Percentiles rank a stretch among this genome's conserved stretches.
These are phyloP conservation scores for Hystrix cristata DNA, from an alignment of 2,113 vertebrate species.

Conservation along the genomic window DNA sequence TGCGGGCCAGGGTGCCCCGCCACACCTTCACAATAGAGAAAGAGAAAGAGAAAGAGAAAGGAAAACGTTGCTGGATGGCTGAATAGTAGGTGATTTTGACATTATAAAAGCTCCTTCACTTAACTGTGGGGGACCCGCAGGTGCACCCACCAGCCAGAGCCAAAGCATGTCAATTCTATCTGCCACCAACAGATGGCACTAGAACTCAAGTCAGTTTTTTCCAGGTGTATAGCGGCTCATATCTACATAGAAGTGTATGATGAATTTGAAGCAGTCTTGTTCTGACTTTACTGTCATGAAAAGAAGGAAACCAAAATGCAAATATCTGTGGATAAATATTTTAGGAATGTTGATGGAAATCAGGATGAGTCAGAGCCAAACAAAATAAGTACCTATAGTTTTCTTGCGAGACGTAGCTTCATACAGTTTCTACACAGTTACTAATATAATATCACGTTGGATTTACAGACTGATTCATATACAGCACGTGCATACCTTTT, in stretches of 20 bases:
- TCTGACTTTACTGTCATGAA: conserved; percentile 1
- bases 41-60: background rate
- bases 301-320: conserved; percentile 54
- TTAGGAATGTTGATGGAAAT: conserved; percentile 62
- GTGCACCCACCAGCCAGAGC: background rate
- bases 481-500: background rate
- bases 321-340: conserved; percentile 12
- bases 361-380: conserved; percentile 51
- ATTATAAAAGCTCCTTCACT: background rate
- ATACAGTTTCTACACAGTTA: background rate
- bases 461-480: background rate
- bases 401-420: background rate
- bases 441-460: background rate
- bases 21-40: conserved; percentile 90
- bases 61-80: background rate
- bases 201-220: background rate
- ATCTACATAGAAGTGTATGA: background rate
- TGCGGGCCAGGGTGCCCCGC: conserved; percentile 95
- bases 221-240: background rate
- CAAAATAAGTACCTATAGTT: background rate
- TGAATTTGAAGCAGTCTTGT: background rate
- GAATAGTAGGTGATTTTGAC: background rate
- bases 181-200: conserved; percentile 55
- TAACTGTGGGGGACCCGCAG: background rate
- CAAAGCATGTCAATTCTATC: background rate